A percentile compares a stretch with the other conserved stretches of the same genome.
phyloP scores from a whole-genome alignment of 1,140 invertebrate genomes.

The Heliconius hermathena region DNA sequence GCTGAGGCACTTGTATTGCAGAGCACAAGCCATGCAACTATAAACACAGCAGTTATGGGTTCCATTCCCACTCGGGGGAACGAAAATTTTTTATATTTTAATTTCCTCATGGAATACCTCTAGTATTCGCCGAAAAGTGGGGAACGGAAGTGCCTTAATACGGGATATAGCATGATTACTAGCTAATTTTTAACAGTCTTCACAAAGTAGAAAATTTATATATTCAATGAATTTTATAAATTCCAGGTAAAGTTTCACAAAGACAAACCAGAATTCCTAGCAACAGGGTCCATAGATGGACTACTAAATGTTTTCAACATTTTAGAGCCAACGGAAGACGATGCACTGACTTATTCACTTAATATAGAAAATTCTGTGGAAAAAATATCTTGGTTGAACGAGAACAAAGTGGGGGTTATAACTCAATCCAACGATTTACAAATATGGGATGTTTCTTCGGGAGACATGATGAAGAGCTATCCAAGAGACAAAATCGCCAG shows the following conservation, averaged over 20 bases:
- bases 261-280: conserved; percentile 85
- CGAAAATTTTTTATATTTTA: no score
- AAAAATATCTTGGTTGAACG: conserved; percentile 82
- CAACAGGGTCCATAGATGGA: conserved; percentile 91
- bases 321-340: conserved; percentile 88
- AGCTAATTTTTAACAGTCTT: no score
- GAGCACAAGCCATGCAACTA: no score
- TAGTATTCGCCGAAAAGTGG: no score
- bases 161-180: no score
- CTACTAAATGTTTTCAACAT: conserved; percentile 94
- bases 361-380: conserved; percentile 93
- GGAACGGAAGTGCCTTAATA: no score
- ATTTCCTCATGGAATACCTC: no score
- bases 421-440: conserved; percentile 88
- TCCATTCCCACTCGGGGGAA: no score
- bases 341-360: conserved; percentile 90
- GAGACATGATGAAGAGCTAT: conserved; percentile 83
- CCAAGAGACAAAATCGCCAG: conserved; percentile 82
- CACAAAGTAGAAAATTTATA: neutral
- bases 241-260: conserved; percentile 89
- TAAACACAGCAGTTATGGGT: no score
- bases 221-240: conserved; percentile 13
- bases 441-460: conserved; percentile 86
- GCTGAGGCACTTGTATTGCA: no score
- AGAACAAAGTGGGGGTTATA: conserved; percentile 83